Base-by-base conservation (phyloP, 2,113 vertebrate species). In the Coreoperca whiteheadi region DNA sequence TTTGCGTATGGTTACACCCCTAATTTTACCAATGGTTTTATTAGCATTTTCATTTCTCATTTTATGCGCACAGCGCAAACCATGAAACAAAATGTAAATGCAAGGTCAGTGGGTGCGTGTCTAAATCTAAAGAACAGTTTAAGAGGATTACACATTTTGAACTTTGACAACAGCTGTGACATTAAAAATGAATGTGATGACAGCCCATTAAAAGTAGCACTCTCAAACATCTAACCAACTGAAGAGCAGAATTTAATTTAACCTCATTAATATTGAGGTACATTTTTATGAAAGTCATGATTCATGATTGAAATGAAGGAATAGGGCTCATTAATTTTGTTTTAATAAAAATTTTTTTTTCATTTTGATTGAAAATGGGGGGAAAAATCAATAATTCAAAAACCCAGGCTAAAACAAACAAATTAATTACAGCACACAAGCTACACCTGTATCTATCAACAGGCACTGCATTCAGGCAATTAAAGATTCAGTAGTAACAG, bases 151-250 rank as follows among this genome's bases (percentile, higher is more conserved):
- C 77, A 77, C 12, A 84, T 71, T 72, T 56, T 60, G 12, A 69
- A 83, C 77, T 71, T 51, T 68, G 32, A 37, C 66, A 82, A 84
- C 84, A 83, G 77, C 76, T 83, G 74, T 72, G 74, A 53, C 53
- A 87, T 87, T 74, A 87, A 88, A 60, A 77, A 82, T 81, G 20
- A 51, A 87, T 61, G 25, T 20, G 37, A 50, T 39, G 46, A 74
- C 70, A 71, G 59, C n/a, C 34, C 34, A 81, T 64, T 88, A 80
- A 81, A 88, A 78, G 73, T 53, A 30, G 18, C 1, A 43, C 72
- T 78, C 60, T 88, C 81, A 84, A 78, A 83, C 64, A 75, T 41
- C 50, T 25, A 51, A 71, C 39, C 39, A 70, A 51, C 46, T 51
- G 39, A 77, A 80, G 32, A 51, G 53, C 15, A 53, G 53, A 63